These are phyloP conservation scores for Scyliorhinus canicula DNA, from an alignment of 2,797 vertebrate species.

Conservation along the genomic window DNA sequence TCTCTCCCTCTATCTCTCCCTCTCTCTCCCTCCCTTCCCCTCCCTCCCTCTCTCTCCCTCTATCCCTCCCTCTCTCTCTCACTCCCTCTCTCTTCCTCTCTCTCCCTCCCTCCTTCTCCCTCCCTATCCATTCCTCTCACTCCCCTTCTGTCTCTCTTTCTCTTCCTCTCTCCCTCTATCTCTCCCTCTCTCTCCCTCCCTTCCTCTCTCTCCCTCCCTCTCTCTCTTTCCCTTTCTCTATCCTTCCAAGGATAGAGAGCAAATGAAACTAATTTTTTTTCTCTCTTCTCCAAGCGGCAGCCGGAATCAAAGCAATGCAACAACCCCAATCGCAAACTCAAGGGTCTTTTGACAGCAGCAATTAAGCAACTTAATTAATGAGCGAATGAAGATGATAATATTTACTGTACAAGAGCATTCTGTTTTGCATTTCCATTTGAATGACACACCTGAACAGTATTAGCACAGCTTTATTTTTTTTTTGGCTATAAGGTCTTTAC, in stretches of 20 bases:
- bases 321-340: constrained; percentile 59
- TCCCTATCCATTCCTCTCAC: too few species aligned
- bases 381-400: constrained; percentile 76
- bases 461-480: constrained; percentile 25
- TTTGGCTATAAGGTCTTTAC: neutral
- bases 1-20: neutral
- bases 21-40: too few species aligned
- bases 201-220: constrained; percentile 16
- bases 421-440: constrained; percentile 69
- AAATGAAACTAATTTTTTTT: neutral
- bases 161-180: neutral
- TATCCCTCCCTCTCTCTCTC: constrained; percentile 6
- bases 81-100: neutral
- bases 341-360: constrained; percentile 74
- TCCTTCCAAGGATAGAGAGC: constrained; percentile 39
- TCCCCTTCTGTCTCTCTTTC: too few species aligned
- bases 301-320: constrained; percentile 53
- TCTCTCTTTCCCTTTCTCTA: neutral
- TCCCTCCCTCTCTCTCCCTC: neutral
- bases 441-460: constrained; percentile 46
- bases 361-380: constrained; percentile 82
- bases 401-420: constrained; percentile 73
- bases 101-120: constrained; percentile 21
- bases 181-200: neutral
- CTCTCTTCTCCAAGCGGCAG: too few species aligned